These are phyloP conservation scores for Lasioglossum zephyrum DNA, from an alignment of 2,888 invertebrate genomes.

Conservation along the genomic window DNA sequence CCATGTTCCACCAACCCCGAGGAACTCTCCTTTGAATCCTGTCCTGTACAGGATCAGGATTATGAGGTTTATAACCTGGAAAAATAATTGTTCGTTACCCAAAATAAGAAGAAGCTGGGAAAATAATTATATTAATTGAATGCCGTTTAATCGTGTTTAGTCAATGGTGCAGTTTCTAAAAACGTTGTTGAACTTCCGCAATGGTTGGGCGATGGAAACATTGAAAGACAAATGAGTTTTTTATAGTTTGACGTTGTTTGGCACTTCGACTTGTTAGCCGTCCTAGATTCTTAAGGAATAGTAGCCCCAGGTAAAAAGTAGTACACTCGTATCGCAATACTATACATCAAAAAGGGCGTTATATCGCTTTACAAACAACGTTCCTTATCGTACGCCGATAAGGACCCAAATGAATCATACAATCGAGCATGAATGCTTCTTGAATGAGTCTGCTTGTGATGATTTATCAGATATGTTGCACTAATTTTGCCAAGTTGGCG, in stretches of 20 bases:
- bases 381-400: slow-evolving; percentile 76
- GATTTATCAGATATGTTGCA: slow-evolving; percentile 35
- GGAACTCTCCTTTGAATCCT: slow-evolving; percentile 92
- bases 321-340: slow-evolving; percentile 33
- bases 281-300: not conserved
- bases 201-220: not conserved
- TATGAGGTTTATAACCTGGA: slow-evolving; percentile 92
- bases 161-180: not conserved
- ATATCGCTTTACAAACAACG: slow-evolving; percentile 79
- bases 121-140: not conserved
- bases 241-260: not conserved
- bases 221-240: not conserved
- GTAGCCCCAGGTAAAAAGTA: slow-evolving; percentile 28
- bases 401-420: slow-evolving; percentile 73
- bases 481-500: not conserved
- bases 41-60: slow-evolving; percentile 92
- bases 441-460: slow-evolving; percentile 65
- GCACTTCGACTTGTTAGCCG: not conserved
- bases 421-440: slow-evolving; percentile 62
- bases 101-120: not conserved
- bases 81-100: slow-evolving; percentile 3
- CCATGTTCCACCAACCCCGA: slow-evolving; percentile 96
- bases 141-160: not conserved
- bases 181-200: not conserved
- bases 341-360: slow-evolving; percentile 47